Evolutionary conservation across 2,113 vertebrate genomes (phyloP).

Genomic region (Calonectris borealis): DNA sequence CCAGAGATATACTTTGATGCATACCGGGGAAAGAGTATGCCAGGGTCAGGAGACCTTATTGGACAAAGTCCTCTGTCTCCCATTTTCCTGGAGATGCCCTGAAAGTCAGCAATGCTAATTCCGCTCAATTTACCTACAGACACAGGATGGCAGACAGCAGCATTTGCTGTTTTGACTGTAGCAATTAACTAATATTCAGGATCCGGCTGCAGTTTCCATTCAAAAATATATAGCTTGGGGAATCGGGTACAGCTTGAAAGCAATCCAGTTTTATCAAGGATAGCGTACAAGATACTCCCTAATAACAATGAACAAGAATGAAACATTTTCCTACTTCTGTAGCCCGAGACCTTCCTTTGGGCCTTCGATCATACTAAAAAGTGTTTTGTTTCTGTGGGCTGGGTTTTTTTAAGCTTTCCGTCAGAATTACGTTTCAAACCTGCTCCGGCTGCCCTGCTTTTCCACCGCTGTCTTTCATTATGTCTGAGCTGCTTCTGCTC

Average conservation of each 20-base stretch:
- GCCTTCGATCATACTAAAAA: background rate
- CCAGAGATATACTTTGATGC: conserved; percentile 9
- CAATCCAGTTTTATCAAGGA: conserved; percentile 8
- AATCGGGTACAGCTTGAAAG: background rate
- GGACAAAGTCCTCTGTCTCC: conserved; percentile 7
- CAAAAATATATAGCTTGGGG: background rate
- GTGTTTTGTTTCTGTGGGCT: background rate
- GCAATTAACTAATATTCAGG: conserved; percentile 29
- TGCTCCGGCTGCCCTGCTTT: background rate
- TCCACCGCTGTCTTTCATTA: background rate
- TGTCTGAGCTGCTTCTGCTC: background rate
- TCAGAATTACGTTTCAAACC: background rate
- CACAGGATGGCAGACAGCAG: background rate
- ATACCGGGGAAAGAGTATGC: background rate
- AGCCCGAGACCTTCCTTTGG: background rate
- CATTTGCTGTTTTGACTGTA: background rate
- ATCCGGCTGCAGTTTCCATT: background rate
- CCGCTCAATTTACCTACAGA: background rate
- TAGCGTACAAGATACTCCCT: background rate
- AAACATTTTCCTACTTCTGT: background rate
- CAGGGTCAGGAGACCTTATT: background rate
- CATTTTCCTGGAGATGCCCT: background rate
- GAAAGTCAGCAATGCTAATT: background rate
- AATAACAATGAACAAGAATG: background rate
- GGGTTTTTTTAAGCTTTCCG: background rate